Conservation (phyloP, 23 tunicate species). For the Trididemnum miniatum region DNA sequence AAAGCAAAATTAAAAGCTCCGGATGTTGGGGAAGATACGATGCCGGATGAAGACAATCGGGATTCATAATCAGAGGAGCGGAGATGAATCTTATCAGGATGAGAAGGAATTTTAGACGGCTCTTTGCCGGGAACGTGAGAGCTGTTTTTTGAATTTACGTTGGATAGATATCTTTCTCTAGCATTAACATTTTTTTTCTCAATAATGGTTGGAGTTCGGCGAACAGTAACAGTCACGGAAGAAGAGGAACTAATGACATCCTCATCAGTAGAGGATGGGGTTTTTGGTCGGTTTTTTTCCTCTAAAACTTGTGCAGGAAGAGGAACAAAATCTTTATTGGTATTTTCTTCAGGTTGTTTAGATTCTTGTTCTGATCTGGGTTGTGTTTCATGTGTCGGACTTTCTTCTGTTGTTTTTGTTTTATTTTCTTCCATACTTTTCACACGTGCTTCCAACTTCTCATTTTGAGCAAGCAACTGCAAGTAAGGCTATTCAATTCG, state of each 20-base stretch:
- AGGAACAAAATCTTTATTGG: background rate
- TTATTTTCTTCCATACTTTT: background rate
- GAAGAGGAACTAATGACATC: background rate
- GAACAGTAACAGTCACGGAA: constrained; percentile 19
- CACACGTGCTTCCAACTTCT: background rate
- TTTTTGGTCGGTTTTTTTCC: background rate
- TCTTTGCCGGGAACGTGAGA: background rate
- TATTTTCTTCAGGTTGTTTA: background rate
- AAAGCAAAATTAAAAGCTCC: constrained; percentile 82
- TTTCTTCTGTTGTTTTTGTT: constrained; percentile 7
- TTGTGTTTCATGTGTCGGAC: background rate
- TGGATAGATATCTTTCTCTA: background rate
- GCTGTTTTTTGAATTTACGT: background rate
- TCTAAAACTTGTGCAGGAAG: background rate
- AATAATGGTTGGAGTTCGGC: constrained; percentile 34
- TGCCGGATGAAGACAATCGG: background rate
- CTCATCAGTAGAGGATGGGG: background rate
- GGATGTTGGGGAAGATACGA: constrained; percentile 79
- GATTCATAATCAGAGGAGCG: background rate
- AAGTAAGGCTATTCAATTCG: too few relatives aligned
- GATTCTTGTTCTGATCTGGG: background rate
- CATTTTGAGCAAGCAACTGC: background rate
- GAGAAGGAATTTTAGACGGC: background rate
- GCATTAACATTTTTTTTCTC: constrained; percentile 21
- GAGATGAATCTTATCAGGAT: constrained; percentile 9